Conservation (phyloP, 2,888 invertebrate species). For the Ctena decussata region DNA sequence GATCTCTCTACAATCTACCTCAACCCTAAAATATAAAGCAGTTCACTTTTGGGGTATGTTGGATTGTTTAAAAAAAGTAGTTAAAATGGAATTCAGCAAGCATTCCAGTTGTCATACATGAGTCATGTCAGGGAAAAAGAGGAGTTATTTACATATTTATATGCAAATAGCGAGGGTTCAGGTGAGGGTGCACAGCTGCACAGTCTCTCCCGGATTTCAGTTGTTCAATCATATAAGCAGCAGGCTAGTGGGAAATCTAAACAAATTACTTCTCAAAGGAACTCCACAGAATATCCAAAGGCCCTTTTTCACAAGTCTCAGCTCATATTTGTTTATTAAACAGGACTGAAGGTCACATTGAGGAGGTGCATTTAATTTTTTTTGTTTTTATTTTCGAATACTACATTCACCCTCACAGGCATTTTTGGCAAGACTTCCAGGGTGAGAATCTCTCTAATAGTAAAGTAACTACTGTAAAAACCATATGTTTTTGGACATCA, state of each 20-base stretch:
- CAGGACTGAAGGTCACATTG: not conserved
- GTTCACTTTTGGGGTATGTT: not conserved
- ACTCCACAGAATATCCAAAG: not conserved
- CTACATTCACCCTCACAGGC: not conserved
- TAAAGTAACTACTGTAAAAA: not conserved
- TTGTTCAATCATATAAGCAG: not conserved
- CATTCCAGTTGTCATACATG: not conserved
- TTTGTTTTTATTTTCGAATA: not conserved
- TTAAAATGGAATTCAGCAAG: not conserved
- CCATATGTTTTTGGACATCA: too few relatives aligned
- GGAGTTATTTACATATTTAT: not conserved
- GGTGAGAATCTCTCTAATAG: not conserved
- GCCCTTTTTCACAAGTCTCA: not conserved
- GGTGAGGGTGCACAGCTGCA: not conserved
- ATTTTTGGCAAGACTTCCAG: not conserved
- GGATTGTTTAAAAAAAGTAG: not conserved
- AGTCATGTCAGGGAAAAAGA: not conserved
- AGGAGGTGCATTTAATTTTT: not conserved
- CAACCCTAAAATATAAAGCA: constrained; percentile 17
- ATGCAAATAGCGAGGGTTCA: too few relatives aligned
- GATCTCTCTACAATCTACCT: constrained; percentile 26
- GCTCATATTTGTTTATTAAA: not conserved
- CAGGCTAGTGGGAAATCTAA: not conserved
- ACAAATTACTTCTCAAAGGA: not conserved
- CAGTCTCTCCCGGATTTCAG: not conserved